Evolutionary conservation across 2,888 invertebrate genomes (phyloP).

Genomic region (Brenthis daphne): DNA sequence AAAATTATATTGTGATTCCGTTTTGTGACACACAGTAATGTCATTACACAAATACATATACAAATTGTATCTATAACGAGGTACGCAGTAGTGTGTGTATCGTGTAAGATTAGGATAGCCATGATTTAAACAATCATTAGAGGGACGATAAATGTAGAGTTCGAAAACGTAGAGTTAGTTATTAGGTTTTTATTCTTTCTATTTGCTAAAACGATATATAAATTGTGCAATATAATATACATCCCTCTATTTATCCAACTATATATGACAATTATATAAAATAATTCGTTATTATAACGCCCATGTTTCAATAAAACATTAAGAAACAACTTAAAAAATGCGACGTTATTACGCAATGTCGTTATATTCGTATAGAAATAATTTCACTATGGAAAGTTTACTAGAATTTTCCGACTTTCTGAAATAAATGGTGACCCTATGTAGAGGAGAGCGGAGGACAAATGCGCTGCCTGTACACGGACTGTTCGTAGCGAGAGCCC

Average conservation of each 20-base stretch:
- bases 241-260: no score
- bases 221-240: no score
- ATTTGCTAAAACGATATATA: background rate
- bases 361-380: background rate
- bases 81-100: conserved; percentile 27
- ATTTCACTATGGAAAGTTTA: background rate
- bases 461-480: conserved; percentile 35
- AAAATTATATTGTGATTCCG: conserved; percentile 23
- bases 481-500: conserved; percentile 38
- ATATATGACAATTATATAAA: no score
- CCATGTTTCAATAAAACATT: no score
- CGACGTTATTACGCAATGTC: background rate
- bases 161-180: conserved; percentile 5
- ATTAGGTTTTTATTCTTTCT: background rate
- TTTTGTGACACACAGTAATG: conserved; percentile 29
- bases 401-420: background rate
- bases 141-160: conserved; percentile 23
- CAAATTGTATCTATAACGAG: conserved; percentile 17
- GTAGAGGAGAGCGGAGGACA: conserved; percentile 48
- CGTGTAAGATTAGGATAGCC: conserved; percentile 26
- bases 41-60: conserved; percentile 30
- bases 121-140: conserved; percentile 8
- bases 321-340: no score
- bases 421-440: conserved; percentile 27
- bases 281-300: no score